These are phyloP conservation scores for Mastomys natalensis DNA, from an alignment of 2,113 vertebrate genomes.

Conservation along the genomic window DNA sequence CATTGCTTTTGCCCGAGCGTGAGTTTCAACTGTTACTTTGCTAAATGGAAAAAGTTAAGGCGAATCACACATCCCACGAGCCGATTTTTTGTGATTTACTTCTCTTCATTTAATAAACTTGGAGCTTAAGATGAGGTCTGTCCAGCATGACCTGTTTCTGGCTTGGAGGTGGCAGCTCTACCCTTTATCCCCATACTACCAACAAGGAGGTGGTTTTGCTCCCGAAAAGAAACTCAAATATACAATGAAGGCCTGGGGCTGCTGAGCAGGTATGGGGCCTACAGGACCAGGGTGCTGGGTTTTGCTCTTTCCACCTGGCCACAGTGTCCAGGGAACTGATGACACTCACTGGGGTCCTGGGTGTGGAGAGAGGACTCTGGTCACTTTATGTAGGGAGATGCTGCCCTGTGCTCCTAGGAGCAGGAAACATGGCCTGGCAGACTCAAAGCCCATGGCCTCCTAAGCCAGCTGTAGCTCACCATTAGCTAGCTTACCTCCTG, in stretches of 20 bases:
- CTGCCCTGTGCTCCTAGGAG: neutral
- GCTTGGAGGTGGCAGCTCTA: neutral
- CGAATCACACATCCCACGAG: neutral
- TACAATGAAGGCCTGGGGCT: accelerated
- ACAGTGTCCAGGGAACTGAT: accelerated
- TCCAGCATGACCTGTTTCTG: neutral
- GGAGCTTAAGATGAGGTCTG: accelerated
- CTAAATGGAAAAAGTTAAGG: constrained; percentile 42
- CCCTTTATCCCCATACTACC: accelerated
- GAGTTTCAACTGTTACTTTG: neutral
- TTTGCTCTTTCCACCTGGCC: neutral
- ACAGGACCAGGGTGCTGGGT: neutral
- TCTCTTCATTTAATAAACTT: neutral
- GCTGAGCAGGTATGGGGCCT: neutral
- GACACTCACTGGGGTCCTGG: neutral
- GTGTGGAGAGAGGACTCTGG: accelerated
- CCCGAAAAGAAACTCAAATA: neutral
- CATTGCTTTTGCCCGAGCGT: neutral
- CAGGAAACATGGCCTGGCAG: neutral
- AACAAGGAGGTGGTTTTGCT: neutral
- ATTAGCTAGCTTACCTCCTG: neutral
- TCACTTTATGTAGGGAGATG: neutral
- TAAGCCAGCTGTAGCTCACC: neutral
- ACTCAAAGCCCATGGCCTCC: neutral
- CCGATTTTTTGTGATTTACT: neutral